A percentile compares a stretch with the other conserved stretches of the same genome.
Evolutionary conservation across 1,140 invertebrate species (phyloP).

Genomic region (Cherax quadricarinatus): DNA sequence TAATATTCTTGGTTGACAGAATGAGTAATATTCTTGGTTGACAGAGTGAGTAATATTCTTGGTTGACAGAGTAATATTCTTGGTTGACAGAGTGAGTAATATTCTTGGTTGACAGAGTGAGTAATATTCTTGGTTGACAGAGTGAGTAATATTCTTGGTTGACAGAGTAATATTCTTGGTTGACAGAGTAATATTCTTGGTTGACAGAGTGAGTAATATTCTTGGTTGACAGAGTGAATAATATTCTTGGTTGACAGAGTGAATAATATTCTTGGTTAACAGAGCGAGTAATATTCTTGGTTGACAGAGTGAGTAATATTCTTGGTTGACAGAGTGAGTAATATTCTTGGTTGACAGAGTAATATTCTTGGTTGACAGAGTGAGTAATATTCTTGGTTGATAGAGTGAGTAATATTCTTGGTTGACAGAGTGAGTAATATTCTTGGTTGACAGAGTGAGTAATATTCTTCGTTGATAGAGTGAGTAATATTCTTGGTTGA

Average conservation of each 20-base stretch:
- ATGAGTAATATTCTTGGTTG: background rate
- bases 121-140: background rate
- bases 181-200: conserved; percentile 16
- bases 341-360: conserved; percentile 23
- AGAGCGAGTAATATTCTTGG: background rate
- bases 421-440: background rate
- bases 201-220: background rate
- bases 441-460: conserved; percentile 33
- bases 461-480: no score
- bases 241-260: conserved; percentile 23
- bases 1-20: conserved; percentile 20
- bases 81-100: background rate
- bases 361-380: no score
- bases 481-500: background rate
- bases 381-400: background rate
- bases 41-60: no score
- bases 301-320: background rate
- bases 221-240: background rate
- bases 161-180: background rate
- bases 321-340: background rate
- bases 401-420: background rate
- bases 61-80: no score
- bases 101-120: conserved; percentile 13
- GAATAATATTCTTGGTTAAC: no score
- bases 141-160: background rate